These are phyloP conservation scores for Platysteira castanea DNA, from an alignment of 2,113 vertebrate genomes.

Conservation along the genomic window DNA sequence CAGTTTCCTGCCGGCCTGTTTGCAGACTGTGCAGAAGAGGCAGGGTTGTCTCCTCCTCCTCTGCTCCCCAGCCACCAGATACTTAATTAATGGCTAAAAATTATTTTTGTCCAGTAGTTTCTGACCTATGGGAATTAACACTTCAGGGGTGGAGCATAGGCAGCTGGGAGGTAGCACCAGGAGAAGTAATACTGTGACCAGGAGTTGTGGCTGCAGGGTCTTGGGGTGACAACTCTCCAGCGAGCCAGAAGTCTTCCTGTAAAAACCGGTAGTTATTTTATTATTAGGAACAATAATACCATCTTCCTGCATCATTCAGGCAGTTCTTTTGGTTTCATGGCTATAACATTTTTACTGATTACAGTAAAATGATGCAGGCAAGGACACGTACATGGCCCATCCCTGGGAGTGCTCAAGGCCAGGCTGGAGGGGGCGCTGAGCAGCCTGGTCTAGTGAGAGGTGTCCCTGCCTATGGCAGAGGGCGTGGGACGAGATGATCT, in stretches of 20 bases:
- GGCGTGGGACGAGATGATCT: not conserved
- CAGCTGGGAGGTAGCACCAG: not conserved
- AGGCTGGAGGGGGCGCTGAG: not conserved
- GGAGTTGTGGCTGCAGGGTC: not conserved
- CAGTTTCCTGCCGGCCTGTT: not conserved
- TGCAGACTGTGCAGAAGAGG: not conserved
- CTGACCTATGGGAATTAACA: not conserved
- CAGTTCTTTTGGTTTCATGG: not conserved
- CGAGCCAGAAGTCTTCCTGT: not conserved
- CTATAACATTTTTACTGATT: fast-evolving
- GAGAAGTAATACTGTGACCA: fast-evolving
- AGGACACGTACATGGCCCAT: fast-evolving
- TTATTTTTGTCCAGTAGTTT: not conserved
- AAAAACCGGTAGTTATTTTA: not conserved
- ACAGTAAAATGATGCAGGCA: fast-evolving
- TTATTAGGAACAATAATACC: fast-evolving
- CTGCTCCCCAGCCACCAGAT: not conserved
- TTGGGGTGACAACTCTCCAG: too few relatives aligned
- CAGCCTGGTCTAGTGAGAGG: not conserved
- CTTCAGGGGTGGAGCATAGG: not conserved
- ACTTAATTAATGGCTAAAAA: not conserved
- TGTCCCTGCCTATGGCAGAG: not conserved
- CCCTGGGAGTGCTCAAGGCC: not conserved
- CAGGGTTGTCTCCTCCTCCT: not conserved
- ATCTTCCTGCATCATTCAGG: not conserved